These are phyloP conservation scores for Smithornis capensis DNA, from an alignment of 2,113 vertebrate species.

Conservation along the genomic window DNA sequence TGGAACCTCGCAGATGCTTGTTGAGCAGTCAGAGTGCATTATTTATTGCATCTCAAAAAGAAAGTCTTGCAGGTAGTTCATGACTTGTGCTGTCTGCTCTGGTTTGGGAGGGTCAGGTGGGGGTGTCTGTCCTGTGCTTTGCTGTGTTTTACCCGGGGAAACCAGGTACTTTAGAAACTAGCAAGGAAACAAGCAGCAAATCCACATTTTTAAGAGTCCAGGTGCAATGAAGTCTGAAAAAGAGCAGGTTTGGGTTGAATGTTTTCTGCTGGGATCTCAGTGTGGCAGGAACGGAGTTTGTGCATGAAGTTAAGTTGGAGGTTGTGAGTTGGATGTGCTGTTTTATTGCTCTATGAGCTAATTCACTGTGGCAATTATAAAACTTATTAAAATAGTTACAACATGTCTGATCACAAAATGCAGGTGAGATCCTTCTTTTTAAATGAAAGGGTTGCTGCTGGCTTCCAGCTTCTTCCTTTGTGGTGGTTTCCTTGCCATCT, in stretches of 20 bases:
- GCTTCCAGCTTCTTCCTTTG: neutral
- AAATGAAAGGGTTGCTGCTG: neutral
- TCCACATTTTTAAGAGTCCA: neutral
- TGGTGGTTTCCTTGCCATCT: neutral
- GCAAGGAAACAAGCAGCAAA: neutral
- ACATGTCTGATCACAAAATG: neutral
- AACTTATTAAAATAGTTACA: neutral
- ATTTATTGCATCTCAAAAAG: neutral
- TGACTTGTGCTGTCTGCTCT: neutral
- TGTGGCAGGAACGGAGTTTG: conserved; percentile 42
- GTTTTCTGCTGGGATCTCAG: conserved; percentile 33
- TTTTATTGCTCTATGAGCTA: conserved; percentile 48
- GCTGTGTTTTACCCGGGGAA: neutral
- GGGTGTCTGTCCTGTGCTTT: neutral
- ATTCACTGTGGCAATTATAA: neutral
- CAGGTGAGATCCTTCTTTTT: neutral
- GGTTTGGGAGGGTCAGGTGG: neutral
- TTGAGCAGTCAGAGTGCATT: neutral
- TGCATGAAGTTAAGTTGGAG: neutral
- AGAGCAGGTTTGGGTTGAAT: neutral
- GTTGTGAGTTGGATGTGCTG: neutral
- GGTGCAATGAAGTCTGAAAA: neutral
- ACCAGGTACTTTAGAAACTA: neutral
- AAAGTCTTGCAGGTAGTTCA: neutral
- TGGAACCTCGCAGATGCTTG: neutral